Conservation (phyloP, 2,888 invertebrate genomes). For the Dione vanillae region DNA sequence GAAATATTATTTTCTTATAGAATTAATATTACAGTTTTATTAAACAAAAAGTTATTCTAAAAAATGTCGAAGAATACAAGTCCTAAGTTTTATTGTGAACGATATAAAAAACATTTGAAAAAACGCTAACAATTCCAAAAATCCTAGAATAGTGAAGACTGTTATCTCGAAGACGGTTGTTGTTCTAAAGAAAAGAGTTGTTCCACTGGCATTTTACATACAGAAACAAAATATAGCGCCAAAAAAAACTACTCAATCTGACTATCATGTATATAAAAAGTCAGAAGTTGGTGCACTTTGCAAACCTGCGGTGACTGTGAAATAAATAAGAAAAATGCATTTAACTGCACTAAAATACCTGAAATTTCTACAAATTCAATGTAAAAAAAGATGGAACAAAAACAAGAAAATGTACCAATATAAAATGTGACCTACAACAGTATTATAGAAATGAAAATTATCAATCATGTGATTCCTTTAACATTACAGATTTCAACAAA, state of each 20-base stretch:
- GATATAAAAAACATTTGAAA: slow-evolving; percentile 46
- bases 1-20: background rate
- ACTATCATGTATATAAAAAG: slow-evolving; percentile 53
- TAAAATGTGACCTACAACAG: slow-evolving; percentile 55
- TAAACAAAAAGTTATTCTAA: background rate
- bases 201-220: slow-evolving; percentile 57
- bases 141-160: slow-evolving; percentile 55
- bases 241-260: slow-evolving; percentile 69
- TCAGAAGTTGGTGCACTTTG: slow-evolving; percentile 48
- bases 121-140: slow-evolving; percentile 36
- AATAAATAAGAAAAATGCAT: background rate
- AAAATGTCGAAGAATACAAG: slow-evolving; percentile 36
- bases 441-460: slow-evolving; percentile 73
- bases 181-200: slow-evolving; percentile 56
- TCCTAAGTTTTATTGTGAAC: slow-evolving; percentile 46
- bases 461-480: slow-evolving; percentile 59
- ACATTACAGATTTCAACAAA: slow-evolving; percentile 51
- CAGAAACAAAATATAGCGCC: slow-evolving; percentile 47
- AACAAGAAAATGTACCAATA: slow-evolving; percentile 25
- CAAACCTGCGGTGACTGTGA: slow-evolving; percentile 62
- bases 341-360: background rate
- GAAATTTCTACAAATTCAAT: background rate
- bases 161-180: slow-evolving; percentile 55
- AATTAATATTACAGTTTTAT: background rate
- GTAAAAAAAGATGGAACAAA: background rate